A percentile compares a stretch with the other conserved stretches of the same genome.
Evolutionary conservation across 2,888 invertebrate genomes (phyloP).

Genomic region (Diplolepis rosae): DNA sequence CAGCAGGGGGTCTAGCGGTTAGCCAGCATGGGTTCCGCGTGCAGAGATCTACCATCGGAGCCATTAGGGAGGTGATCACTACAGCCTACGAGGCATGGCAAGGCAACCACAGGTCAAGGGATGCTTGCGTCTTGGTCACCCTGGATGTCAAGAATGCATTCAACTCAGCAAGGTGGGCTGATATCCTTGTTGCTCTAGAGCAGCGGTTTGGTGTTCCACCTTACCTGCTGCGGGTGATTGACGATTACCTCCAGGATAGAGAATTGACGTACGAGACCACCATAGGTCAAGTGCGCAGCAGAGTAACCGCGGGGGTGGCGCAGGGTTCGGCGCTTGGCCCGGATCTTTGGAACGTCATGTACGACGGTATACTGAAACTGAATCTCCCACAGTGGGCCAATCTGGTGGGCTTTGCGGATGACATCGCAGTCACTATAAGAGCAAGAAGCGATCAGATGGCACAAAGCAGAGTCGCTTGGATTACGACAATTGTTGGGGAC

Average conservation of each 20-base stretch:
- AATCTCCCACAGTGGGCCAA: constrained; percentile 37
- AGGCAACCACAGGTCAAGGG: too few species aligned
- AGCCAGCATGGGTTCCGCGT: constrained; percentile 39
- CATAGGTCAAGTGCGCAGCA: background rate
- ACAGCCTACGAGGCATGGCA: background rate
- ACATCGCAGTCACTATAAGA: constrained; percentile 38
- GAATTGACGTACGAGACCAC: constrained; percentile 38
- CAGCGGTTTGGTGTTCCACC: constrained; percentile 43
- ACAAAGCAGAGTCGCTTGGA: background rate
- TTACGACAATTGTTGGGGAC: background rate
- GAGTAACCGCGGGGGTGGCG: constrained; percentile 24
- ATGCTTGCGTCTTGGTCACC: constrained; percentile 6
- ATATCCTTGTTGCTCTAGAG: constrained; percentile 42
- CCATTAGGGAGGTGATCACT: constrained; percentile 36
- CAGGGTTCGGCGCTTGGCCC: constrained; percentile 35
- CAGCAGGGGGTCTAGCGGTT: constrained; percentile 28
- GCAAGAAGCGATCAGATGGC: background rate
- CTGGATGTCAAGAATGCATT: constrained; percentile 40
- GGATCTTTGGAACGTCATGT: constrained; percentile 32
- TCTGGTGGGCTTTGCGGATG: constrained; percentile 45
- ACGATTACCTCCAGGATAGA: constrained; percentile 42
- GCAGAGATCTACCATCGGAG: constrained; percentile 45
- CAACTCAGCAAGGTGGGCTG: constrained; percentile 42
- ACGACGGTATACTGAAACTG: constrained; percentile 26
- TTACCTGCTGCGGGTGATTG: constrained; percentile 42